A percentile compares a stretch with the other conserved stretches of the same genome.
phyloP scores from a whole-genome alignment of 2,888 invertebrate species.

The Lamellibrachia columna region DNA sequence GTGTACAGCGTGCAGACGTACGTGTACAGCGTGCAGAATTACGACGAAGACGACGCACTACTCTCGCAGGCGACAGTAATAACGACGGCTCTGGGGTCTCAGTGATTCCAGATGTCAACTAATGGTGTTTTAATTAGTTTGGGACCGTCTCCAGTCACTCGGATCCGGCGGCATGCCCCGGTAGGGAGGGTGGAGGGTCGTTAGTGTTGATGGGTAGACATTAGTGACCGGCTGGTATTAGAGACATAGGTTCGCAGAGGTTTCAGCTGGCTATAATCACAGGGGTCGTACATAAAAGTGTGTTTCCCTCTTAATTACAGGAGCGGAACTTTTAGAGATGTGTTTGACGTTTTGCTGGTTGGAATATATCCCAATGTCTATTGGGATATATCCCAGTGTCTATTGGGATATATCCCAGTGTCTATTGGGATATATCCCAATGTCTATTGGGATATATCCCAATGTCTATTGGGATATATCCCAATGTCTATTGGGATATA shows the following conservation, averaged over 20 bases:
- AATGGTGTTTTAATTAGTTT: not conserved
- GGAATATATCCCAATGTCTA: too few relatives aligned
- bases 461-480: not conserved
- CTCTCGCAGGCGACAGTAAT: not conserved
- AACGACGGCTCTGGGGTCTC: not conserved
- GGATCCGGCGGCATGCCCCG: not conserved
- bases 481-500: too few relatives aligned
- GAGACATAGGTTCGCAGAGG: not conserved
- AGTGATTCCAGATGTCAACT: not conserved
- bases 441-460: too few relatives aligned
- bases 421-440: too few relatives aligned
- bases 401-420: too few relatives aligned
- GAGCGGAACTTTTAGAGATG: not conserved
- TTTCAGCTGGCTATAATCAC: not conserved
- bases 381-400: not conserved
- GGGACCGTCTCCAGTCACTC: not conserved
- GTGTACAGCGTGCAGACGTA: not conserved
- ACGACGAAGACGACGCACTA: not conserved
- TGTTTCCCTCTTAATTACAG: not conserved
- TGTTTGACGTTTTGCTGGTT: not conserved
- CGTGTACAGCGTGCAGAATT: not conserved
- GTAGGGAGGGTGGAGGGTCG: not conserved
- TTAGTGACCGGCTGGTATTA: not conserved
- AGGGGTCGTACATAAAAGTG: not conserved
- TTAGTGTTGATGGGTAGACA: not conserved